Conservation (phyloP, 2,888 invertebrate genomes). For the Osmoderma eremita region DNA sequence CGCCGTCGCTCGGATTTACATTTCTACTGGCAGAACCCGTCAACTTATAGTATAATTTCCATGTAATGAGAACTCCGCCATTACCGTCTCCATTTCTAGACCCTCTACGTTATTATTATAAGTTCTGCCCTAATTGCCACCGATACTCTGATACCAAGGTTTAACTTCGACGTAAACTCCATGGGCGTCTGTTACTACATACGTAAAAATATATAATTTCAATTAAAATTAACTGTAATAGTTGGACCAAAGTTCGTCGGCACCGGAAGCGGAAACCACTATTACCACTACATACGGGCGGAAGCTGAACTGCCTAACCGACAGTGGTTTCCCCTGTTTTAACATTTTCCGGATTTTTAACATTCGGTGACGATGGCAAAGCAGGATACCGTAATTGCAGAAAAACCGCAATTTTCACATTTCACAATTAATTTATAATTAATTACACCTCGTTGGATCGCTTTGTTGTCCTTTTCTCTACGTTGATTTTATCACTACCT, state of each 20-base stretch:
- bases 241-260: neutral
- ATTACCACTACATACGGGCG: no score
- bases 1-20: slow-evolving; percentile 50
- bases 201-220: slow-evolving; percentile 32
- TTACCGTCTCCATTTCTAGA: slow-evolving; percentile 54
- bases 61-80: slow-evolving; percentile 53
- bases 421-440: slow-evolving; percentile 23
- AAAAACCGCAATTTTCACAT: slow-evolving; percentile 34
- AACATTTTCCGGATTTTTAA: neutral
- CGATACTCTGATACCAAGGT: slow-evolving; percentile 48
- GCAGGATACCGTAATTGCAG: slow-evolving; percentile 11
- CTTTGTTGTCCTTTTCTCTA: neutral
- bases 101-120: slow-evolving; percentile 54
- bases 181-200: slow-evolving; percentile 9
- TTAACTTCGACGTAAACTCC: neutral
- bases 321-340: slow-evolving; percentile 13
- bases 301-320: neutral
- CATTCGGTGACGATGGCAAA: neutral
- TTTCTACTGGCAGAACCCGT: slow-evolving; percentile 50
- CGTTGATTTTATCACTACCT: no score
- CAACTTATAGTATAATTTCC: slow-evolving; percentile 54
- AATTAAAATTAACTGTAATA: slow-evolving; percentile 22
- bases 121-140: slow-evolving; percentile 55
- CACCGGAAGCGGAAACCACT: neutral
- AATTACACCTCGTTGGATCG: neutral